Conservation (phyloP, 2,797 vertebrate genomes). For the Trachurus trachurus region DNA sequence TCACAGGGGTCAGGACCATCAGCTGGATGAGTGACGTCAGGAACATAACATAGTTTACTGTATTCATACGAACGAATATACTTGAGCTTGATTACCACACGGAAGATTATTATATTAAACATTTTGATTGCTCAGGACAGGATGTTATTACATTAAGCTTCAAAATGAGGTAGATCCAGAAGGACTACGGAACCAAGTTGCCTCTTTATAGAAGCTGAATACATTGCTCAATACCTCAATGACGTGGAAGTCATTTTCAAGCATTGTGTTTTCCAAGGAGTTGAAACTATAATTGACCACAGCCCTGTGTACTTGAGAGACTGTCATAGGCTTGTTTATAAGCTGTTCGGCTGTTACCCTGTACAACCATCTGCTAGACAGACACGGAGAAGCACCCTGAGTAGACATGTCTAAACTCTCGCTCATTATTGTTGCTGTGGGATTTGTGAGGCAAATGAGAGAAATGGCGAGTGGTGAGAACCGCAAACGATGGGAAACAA, state of each 20-base stretch:
- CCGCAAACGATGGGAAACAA: constrained; percentile 2
- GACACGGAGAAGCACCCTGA: constrained; percentile 32
- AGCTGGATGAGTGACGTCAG: constrained; percentile 87
- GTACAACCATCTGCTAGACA: constrained; percentile 70
- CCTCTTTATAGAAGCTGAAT: constrained; percentile 2
- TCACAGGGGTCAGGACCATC: constrained; percentile 92
- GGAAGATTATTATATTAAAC: background rate
- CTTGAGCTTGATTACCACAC: background rate
- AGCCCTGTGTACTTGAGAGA: constrained; percentile 58
- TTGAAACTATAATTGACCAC: constrained; percentile 55
- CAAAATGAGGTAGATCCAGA: constrained; percentile 9
- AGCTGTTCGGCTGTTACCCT: constrained; percentile 51
- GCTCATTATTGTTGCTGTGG: constrained; percentile 1
- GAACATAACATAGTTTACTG: constrained; percentile 58
- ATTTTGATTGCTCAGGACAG: background rate
- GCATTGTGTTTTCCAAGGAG: constrained; percentile 44
- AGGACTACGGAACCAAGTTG: background rate
- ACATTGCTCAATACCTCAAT: constrained; percentile 45
- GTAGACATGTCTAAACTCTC: background rate
- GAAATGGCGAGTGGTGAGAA: background rate
- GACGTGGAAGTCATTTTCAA: constrained; percentile 32
- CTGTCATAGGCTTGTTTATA: constrained; percentile 69
- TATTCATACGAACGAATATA: background rate
- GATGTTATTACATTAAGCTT: constrained; percentile 8
- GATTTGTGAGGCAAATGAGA: constrained; percentile 9